phyloP scores from a whole-genome alignment of 2,888 invertebrate species.

The Brachyopa scutellaris region DNA sequence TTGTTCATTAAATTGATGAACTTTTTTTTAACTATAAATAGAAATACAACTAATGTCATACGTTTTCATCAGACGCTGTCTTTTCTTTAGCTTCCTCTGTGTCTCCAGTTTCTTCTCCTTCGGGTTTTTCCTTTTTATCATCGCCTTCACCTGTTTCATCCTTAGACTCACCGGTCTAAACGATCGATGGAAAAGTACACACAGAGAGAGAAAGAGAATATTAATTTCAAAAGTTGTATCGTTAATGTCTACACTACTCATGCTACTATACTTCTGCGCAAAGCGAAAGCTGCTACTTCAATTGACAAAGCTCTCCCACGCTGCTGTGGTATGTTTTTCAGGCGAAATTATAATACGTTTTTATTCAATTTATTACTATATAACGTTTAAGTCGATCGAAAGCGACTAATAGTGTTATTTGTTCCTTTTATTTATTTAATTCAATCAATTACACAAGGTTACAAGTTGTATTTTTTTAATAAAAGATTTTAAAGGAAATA shows the following conservation, averaged over 20 bases:
- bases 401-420: conserved; percentile 35
- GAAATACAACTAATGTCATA: conserved; percentile 60
- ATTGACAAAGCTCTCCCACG: conserved; percentile 35
- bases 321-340: conserved; percentile 26
- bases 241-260: conserved; percentile 50
- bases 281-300: conserved; percentile 57
- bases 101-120: conserved; percentile 23
- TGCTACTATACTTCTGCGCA: conserved; percentile 48
- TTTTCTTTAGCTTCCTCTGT: conserved; percentile 49
- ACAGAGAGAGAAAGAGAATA: conserved; percentile 3
- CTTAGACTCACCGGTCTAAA: conserved; percentile 60
- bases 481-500: conserved; percentile 18
- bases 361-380: conserved; percentile 39
- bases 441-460: conserved; percentile 60
- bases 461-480: conserved; percentile 46
- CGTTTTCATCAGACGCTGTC: conserved; percentile 57
- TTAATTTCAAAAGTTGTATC: conserved; percentile 23
- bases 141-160: conserved; percentile 53
- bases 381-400: conserved; percentile 47
- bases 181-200: conserved; percentile 7
- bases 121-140: conserved; percentile 41
- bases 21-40: conserved; percentile 13
- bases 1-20: conserved; percentile 40
- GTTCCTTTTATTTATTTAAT: conserved; percentile 53
- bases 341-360: conserved; percentile 52